Conservation (phyloP, 2,797 vertebrate genomes). For the Lycodopsis pacificus region DNA sequence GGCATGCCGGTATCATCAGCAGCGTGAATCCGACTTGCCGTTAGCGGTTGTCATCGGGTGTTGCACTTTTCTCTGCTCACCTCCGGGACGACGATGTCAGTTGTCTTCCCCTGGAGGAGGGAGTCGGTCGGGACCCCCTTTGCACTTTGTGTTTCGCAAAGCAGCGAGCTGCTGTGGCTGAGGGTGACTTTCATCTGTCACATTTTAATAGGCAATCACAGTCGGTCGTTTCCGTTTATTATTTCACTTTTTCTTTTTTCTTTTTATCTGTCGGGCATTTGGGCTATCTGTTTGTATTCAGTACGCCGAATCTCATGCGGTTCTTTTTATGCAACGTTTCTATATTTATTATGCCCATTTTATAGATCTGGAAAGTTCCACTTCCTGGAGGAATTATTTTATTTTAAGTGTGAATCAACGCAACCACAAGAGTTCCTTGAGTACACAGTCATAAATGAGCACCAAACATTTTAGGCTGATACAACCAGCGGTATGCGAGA, state of each 20-base stretch:
- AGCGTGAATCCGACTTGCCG: slow-evolving; percentile 50
- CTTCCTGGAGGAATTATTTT: background rate
- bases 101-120: slow-evolving; percentile 36
- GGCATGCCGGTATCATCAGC: slow-evolving; percentile 60
- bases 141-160: slow-evolving; percentile 17
- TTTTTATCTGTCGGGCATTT: background rate
- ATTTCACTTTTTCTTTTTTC: slow-evolving; percentile 12
- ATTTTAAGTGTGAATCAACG: background rate
- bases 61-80: slow-evolving; percentile 56
- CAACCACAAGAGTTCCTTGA: fast-evolving
- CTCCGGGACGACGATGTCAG: slow-evolving; percentile 54
- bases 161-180: slow-evolving; percentile 31
- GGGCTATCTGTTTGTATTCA: slow-evolving; percentile 23
- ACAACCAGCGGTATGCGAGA: background rate
- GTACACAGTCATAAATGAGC: background rate
- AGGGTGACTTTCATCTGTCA: slow-evolving; percentile 46
- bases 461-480: background rate
- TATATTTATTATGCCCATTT: background rate
- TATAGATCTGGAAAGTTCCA: background rate
- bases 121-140: slow-evolving; percentile 30
- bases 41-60: slow-evolving; percentile 41
- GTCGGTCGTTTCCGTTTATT: slow-evolving; percentile 32
- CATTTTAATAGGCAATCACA: slow-evolving; percentile 31
- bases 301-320: background rate
- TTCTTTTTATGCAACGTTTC: background rate